phyloP scores from a whole-genome alignment of 2,113 vertebrate species.

The Syrrhaptes paradoxus region DNA sequence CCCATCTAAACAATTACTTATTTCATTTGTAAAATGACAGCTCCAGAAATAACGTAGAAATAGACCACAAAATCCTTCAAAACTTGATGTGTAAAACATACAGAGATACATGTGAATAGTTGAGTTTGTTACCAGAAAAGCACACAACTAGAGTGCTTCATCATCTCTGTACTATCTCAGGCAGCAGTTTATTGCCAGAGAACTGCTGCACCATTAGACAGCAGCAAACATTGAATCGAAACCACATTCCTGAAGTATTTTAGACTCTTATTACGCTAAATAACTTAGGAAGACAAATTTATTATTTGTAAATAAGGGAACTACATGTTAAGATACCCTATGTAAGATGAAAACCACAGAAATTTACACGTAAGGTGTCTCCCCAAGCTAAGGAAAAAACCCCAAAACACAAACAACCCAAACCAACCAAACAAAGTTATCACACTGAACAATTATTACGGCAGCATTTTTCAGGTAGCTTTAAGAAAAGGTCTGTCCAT shows the following conservation, averaged over 20 bases:
- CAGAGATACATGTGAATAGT: not conserved
- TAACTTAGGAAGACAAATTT: not conserved
- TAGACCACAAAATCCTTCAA: not conserved
- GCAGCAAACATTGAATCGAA: not conserved
- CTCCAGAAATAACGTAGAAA: not conserved
- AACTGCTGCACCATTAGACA: not conserved
- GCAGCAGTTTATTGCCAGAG: not conserved
- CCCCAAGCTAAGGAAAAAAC: not conserved
- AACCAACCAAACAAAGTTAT: not conserved
- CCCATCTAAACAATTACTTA: not conserved
- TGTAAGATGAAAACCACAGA: not conserved
- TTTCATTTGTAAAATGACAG: not conserved
- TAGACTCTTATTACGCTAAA: not conserved
- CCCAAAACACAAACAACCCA: not conserved
- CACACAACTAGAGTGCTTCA: not conserved
- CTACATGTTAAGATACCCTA: not conserved
- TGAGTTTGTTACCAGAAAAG: not conserved
- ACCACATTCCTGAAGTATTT: not conserved
- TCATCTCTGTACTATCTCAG: not conserved
- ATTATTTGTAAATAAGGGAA: conserved; percentile 8
- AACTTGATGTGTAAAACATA: not conserved
- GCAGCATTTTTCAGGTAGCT: not conserved
- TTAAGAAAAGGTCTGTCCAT: not conserved
- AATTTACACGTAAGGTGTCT: not conserved
- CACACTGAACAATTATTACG: not conserved